These are phyloP conservation scores for Nephrocerus scutellatus DNA, from an alignment of 2,888 invertebrate genomes.

Conservation along the genomic window DNA sequence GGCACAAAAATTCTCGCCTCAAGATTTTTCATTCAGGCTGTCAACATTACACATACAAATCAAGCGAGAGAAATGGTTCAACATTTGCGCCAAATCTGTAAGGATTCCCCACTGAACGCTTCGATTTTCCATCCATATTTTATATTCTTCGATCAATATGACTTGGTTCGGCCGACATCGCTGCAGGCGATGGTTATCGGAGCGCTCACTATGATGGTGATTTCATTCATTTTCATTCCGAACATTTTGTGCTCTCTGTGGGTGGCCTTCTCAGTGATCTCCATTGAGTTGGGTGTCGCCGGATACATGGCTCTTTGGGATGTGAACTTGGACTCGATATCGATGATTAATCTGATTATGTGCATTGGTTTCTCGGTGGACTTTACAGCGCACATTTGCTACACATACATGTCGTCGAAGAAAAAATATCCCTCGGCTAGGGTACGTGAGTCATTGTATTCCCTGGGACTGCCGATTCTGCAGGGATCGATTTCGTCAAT, in stretches of 20 bases:
- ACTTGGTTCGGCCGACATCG: constrained; percentile 78
- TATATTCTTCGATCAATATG: constrained; percentile 91
- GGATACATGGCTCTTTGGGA: constrained; percentile 97
- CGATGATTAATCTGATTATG: constrained; percentile 96
- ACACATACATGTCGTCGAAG: constrained; percentile 88
- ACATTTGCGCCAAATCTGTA: constrained; percentile 67
- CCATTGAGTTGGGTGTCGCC: constrained; percentile 87
- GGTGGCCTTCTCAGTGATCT: constrained; percentile 91
- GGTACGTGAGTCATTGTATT: constrained; percentile 79
- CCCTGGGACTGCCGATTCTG: constrained; percentile 82
- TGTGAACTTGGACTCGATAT: constrained; percentile 88
- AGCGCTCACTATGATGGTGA: constrained; percentile 87
- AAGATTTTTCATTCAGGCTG: constrained; percentile 79
- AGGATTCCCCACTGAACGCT: constrained; percentile 71
- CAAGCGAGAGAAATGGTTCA: constrained; percentile 88
- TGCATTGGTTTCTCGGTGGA: constrained; percentile 95
- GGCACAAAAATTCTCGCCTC: constrained; percentile 72
- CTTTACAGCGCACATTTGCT: constrained; percentile 92
- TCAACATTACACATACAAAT: constrained; percentile 82
- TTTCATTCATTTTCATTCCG: constrained; percentile 88
- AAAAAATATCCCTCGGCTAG: constrained; percentile 70
- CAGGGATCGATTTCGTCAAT: constrained; percentile 90
- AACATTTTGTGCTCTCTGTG: constrained; percentile 85
- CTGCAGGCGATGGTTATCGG: constrained; percentile 86
- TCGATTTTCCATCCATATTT: constrained; percentile 94